Percentiles rank a stretch among this genome's conserved stretches.
These are phyloP conservation scores for Chunga burmeisteri DNA, from an alignment of 2,113 vertebrate genomes.

Conservation along the genomic window DNA sequence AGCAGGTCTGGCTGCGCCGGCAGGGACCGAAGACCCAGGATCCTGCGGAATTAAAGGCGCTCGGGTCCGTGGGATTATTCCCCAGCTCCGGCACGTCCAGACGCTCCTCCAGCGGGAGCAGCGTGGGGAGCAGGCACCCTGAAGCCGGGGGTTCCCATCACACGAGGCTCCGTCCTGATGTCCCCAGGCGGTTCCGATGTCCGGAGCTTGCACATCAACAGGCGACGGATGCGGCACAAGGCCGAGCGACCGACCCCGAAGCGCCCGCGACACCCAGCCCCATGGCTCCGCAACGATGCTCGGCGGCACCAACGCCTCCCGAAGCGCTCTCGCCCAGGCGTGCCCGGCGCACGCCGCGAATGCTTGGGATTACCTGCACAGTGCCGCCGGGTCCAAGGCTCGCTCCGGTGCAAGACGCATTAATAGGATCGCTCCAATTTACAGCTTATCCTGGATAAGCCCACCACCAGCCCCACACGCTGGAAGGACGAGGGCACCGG, in stretches of 20 bases:
- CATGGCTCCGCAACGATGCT: fast-evolving
- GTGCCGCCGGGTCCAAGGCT: fast-evolving
- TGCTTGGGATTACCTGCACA: background rate
- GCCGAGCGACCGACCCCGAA: background rate
- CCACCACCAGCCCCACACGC: background rate
- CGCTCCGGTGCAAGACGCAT: background rate
- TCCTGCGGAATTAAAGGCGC: background rate
- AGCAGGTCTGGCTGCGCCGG: fast-evolving
- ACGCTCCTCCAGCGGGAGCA: background rate
- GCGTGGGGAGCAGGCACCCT: fast-evolving
- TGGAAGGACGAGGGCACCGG: background rate
- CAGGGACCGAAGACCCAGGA: fast-evolving
- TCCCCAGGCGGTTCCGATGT: background rate
- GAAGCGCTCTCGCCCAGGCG: fast-evolving
- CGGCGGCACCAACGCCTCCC: background rate
- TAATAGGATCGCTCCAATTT: background rate
- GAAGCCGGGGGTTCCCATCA: fast-evolving
- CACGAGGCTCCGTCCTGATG: fast-evolving
- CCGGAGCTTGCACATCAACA: fast-evolving
- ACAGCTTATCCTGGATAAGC: background rate
- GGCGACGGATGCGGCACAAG: fast-evolving
- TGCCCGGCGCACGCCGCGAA: fast-evolving
- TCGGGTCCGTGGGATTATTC: fast-evolving
- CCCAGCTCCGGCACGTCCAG: background rate
- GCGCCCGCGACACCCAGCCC: fast-evolving